A percentile compares a stretch with the other conserved stretches of the same genome.
Conservation (phyloP, 2,797 vertebrate genomes). For the Ciconia nigra region DNA sequence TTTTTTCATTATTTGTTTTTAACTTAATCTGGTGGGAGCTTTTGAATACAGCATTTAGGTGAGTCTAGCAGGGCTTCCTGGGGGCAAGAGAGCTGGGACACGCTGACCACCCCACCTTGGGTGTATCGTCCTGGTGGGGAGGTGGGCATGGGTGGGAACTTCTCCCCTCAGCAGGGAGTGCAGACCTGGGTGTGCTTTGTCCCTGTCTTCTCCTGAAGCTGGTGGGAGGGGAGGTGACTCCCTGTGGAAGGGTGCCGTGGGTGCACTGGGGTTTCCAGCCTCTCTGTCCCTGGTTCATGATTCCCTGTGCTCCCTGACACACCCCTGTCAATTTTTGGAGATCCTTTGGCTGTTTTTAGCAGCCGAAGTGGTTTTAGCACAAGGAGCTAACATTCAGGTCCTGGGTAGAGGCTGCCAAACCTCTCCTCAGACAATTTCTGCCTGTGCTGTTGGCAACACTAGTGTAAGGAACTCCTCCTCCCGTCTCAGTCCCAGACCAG, state of each 20-base stretch:
- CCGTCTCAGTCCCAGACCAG: neutral
- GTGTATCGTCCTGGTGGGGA: neutral
- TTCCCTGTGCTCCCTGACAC: neutral
- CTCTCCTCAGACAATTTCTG: neutral
- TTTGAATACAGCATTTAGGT: neutral
- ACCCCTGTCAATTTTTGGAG: neutral
- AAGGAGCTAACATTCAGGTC: neutral
- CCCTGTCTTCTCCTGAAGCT: neutral
- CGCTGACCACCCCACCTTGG: fast-evolving
- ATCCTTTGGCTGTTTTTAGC: neutral
- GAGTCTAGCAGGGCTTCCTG: neutral
- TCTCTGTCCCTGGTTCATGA: fast-evolving
- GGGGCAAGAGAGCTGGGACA: neutral
- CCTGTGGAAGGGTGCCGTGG: fast-evolving
- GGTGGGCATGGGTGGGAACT: neutral
- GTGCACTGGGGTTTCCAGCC: neutral
- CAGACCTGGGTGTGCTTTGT: fast-evolving
- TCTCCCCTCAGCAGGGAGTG: neutral
- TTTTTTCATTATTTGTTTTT: neutral
- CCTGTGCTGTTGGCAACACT: neutral
- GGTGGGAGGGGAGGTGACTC: neutral
- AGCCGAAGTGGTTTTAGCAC: neutral
- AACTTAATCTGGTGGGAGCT: neutral
- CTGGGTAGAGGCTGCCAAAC: neutral
- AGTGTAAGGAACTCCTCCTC: neutral